Evolutionary conservation across 1,140 invertebrate species (phyloP), one percentile per base, ranked within the genome.

Genomic region (Hylaeus volcanicus): DNA sequence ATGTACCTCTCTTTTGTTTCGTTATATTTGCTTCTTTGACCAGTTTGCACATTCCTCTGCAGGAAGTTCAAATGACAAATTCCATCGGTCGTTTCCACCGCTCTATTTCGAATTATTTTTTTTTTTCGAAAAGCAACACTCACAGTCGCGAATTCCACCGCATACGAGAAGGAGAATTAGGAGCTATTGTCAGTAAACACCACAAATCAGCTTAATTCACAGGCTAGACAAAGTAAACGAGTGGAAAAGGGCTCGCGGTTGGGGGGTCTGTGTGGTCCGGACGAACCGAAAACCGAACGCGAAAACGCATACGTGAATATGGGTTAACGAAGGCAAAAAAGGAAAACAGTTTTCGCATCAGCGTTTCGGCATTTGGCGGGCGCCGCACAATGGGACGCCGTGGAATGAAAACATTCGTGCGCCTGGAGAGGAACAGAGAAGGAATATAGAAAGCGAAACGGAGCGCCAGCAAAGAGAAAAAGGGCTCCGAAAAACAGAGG

Each of bases 261-360:
- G 45, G 45, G 26, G 43, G 2, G 51, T 39, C 5, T 5, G n/a
- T 8, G n/a, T 8, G 39, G 37, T 45, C 3, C 63, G 71, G 60
- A 75, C 65, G 51, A 56, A 58, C 53, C 51, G 56, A 37, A 56
- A 63, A 63, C 37, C 37, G 63, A 64, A 43, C 45, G 55, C 39
- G 65, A 66, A 45, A 64, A 43, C 45, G 55, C 39, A 63, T 61
- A 45, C 75, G 82, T 91, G 90, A 91, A 91, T 91, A 89, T 91
- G 88, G 90, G 89, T 90, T 91, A 91, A 91, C 89, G 90, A 91
- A 90, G 84, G 83, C 82, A 81, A 89, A 88, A 90, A 90, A 88
- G 81, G 84, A 86, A 85, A 89, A 88, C 81, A 87, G 79, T 87
- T 89, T 88, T 78, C 74, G 85, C 85, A 87, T 88, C 88, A 86